phyloP scores from a whole-genome alignment of 2,888 invertebrate species.

The Tholera decimalis region DNA sequence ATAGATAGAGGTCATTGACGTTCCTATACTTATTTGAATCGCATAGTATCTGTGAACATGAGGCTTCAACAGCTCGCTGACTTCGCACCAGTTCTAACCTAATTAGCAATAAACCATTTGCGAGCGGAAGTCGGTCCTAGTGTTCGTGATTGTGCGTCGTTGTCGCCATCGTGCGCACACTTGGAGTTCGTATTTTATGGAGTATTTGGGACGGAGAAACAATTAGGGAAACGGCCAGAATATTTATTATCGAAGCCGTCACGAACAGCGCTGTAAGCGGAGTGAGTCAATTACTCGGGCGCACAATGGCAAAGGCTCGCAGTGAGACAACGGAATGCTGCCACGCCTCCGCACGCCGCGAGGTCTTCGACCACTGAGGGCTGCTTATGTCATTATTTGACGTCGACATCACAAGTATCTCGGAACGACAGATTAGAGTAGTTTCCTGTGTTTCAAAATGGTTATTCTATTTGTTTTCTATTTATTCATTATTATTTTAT shows the following conservation, averaged over 20 bases:
- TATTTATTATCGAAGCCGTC: slow-evolving; percentile 34
- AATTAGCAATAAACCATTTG: slow-evolving; percentile 22
- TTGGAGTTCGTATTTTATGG: slow-evolving; percentile 28
- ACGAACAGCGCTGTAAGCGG: slow-evolving; percentile 31
- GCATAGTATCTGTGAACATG: too few species aligned
- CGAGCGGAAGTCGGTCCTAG: slow-evolving; percentile 8
- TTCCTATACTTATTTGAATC: too few species aligned
- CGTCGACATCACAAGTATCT: too few species aligned
- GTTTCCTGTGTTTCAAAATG: too few species aligned
- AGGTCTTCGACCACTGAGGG: too few species aligned
- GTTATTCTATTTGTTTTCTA: too few species aligned
- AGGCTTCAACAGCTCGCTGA: neutral
- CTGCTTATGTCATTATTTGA: too few species aligned
- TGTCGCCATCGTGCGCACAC: slow-evolving; percentile 21
- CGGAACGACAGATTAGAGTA: too few species aligned
- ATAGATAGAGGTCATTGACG: too few species aligned
- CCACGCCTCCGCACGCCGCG: neutral
- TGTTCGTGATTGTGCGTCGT: slow-evolving; percentile 28
- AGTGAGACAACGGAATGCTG: neutral
- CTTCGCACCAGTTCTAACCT: slow-evolving; percentile 8
- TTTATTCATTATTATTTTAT: too few species aligned
- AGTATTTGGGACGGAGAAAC: slow-evolving; percentile 30
- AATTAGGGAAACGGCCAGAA: slow-evolving; percentile 22
- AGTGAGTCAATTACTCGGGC: slow-evolving; percentile 14
- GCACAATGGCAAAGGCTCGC: slow-evolving; percentile 19